Base-by-base conservation (phyloP, 2,888 invertebrate species). In the Deroplatys truncata region DNA sequence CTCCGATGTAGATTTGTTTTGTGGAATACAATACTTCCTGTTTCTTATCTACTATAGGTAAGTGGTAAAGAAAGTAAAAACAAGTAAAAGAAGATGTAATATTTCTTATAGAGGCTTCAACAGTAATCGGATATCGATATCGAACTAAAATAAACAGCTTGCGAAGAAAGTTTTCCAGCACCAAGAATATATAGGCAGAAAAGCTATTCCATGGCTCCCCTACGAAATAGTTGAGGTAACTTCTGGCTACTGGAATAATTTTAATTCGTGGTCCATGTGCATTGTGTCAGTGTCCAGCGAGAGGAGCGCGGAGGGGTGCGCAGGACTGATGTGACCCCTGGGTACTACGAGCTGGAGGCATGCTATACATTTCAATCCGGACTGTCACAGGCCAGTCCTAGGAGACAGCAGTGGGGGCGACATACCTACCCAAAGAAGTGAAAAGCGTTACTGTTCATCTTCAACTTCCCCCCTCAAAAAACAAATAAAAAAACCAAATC, bases 351-450 rank as follows among this genome's bases (percentile, higher is more conserved):
- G 88, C 88, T 10, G 82, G 35, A 31, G 43, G 49, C 43, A n/a
- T 87, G 90, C 90, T 89, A 90, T 90, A 90, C 90, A 89, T 90
- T 90, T 90, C 90, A 90, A 90, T 90, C 90, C 89, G 84, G 86
- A 82, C 84, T 90, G 90, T 90, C 90, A 89, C 86, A 84, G 31
- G 35, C 28, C 84, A 83, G 49, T 86, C 56, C 56, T 72, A 72
- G 56, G 56, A 72, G 56, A 72, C 56, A 72, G 56, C 56, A 25
- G 56, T 72, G 25, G 20, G 56, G 56, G 16, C 4, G 20, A 72
- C 56, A 72, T 72, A 72, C 56, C 56, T 72, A 72, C 56, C 16
- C 56, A 72, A 72, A 72, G 56, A 72, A 72, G 56, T 72, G 56
- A 72, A 72, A 72, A 72, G 56, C 56, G 56, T 72, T 72, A 72